Conservation (phyloP, 2,888 invertebrate genomes). For the Thereva unica region DNA sequence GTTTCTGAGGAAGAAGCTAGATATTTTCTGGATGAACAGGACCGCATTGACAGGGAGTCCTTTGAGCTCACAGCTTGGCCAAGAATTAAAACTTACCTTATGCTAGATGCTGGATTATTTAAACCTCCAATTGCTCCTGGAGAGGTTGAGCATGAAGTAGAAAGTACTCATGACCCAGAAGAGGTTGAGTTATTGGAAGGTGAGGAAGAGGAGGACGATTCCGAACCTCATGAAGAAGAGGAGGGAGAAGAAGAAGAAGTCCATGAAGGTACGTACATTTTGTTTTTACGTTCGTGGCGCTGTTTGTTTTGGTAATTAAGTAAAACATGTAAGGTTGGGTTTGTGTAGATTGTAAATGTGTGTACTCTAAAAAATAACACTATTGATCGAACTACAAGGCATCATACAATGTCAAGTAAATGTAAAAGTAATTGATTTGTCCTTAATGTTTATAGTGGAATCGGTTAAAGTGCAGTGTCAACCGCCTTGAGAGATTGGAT, state of each 20-base stretch:
- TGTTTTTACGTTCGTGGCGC: no score
- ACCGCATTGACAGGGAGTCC: slow-evolving; percentile 69
- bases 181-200: slow-evolving; percentile 39
- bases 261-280: slow-evolving; percentile 6
- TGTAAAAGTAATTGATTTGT: no score
- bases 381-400: no score
- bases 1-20: slow-evolving; percentile 87
- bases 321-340: no score
- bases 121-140: slow-evolving; percentile 61
- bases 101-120: slow-evolving; percentile 75
- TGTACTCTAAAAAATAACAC: no score
- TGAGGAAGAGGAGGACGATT: slow-evolving; percentile 45
- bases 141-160: slow-evolving; percentile 44
- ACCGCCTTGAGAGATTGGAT: no score
- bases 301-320: no score
- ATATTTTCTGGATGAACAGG: slow-evolving; percentile 71
- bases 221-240: slow-evolving; percentile 26
- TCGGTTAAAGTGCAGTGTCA: no score
- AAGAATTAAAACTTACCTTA: slow-evolving; percentile 75
- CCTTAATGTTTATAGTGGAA: no score
- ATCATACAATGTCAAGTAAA: no score
- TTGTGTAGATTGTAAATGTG: no score
- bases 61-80: slow-evolving; percentile 76
- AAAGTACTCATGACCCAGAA: slow-evolving; percentile 42
- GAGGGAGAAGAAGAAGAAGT: slow-evolving; percentile 8